Evolutionary conservation across 1,140 invertebrate species (phyloP), one percentile per base, ranked within the genome.

Genomic region (Drosophila oshimai): DNA sequence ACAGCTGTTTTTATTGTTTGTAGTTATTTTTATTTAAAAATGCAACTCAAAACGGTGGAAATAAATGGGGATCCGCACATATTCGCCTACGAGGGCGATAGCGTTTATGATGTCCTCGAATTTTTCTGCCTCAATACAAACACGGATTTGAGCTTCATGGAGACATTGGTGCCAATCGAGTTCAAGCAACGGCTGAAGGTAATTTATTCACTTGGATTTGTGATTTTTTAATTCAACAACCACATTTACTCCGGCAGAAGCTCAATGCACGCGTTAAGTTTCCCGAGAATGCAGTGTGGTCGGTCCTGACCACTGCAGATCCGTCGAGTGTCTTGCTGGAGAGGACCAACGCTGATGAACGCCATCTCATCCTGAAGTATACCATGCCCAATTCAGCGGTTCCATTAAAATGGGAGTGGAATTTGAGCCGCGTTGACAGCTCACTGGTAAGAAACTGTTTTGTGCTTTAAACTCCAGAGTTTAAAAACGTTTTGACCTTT

Each of bases 351-450:
- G 0, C 13, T 5, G 9, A 5, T 6, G 28, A 29, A 72, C 6
- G n/a, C n/a, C n/a, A n/a, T n/a, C 37, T 90, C 3, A 31, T 42
- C 3, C 4, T 90, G 0, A 90, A 89, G 10, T 90, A 86, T 47
- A 17, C 41, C 2, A 36, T 90, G 26, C 17, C 34, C 2, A 58
- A 13, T 5, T 39, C 58, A 2, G 18, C 41, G 12, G 65, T 33
- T 1, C 49, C 71, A 1, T 60, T 90, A 0, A 73, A 76, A 4
- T 90, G 80, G 77, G 51, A 88, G 15, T 90, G 89, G 89, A 45
- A 68, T 12, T 10, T 90, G 2, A 29, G 4, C 1, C 13, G 1
- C 4, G 17, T 44, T 4, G 29, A 41, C 6, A 41, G 6, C 3
- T 26, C 18, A 2, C 17, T 13, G 31, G 79, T 81, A 4, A 41